Evolutionary conservation across 2,797 vertebrate species (phyloP).

Genomic region (Threskiornis aethiopicus): DNA sequence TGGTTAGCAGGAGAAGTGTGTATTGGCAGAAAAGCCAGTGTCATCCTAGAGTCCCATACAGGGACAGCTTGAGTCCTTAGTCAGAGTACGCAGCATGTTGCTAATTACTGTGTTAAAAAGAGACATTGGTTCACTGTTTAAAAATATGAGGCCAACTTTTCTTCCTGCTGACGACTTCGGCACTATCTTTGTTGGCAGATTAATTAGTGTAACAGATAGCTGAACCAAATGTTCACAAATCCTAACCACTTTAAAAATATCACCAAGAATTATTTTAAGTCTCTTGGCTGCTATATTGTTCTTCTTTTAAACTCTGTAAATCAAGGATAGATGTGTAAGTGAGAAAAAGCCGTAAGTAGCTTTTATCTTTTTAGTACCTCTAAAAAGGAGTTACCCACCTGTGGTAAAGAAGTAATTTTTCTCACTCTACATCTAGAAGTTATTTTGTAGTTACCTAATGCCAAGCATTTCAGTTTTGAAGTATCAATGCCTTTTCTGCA

Average conservation of each 20-base stretch:
- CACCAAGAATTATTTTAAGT: not conserved
- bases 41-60: not conserved
- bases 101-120: constrained; percentile 2
- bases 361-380: not conserved
- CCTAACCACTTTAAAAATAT: not conserved
- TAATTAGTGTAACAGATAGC: not conserved
- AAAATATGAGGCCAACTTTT: not conserved
- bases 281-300: not conserved
- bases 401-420: not conserved
- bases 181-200: not conserved
- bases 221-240: not conserved
- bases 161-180: not conserved
- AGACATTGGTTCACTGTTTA: not conserved
- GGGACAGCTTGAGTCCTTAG: not conserved
- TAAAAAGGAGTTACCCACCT: not conserved
- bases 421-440: fast-evolving
- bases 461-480: not conserved
- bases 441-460: not conserved
- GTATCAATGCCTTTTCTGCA: not conserved
- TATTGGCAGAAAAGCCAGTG: not conserved
- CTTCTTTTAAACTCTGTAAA: not conserved
- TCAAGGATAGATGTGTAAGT: not conserved
- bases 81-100: not conserved
- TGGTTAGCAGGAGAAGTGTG: not conserved
- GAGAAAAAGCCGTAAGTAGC: not conserved